phyloP scores from a whole-genome alignment of 2,113 vertebrate species.

The Formicarius rufipectus region DNA sequence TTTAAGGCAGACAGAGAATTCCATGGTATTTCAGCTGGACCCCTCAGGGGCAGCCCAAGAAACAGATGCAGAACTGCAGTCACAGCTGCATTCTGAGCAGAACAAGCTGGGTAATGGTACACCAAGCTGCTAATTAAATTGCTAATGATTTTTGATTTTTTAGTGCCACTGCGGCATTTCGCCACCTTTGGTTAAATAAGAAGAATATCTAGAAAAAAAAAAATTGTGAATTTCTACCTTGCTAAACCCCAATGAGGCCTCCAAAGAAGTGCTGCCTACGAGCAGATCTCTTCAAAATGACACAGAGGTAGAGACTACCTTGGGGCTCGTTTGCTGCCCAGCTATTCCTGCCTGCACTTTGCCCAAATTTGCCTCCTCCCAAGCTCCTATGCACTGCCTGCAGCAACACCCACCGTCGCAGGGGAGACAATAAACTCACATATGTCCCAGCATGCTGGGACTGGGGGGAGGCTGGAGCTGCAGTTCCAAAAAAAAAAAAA shows the following conservation, averaged over 20 bases:
- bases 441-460: constrained; percentile 59
- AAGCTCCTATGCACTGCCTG: constrained; percentile 27
- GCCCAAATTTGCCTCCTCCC: constrained; percentile 18
- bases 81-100: constrained; percentile 77
- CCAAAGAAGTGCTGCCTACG: neutral
- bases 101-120: constrained; percentile 76
- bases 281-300: constrained; percentile 5
- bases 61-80: constrained; percentile 77
- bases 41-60: constrained; percentile 64
- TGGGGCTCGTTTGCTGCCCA: constrained; percentile 26
- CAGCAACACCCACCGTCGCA: constrained; percentile 42
- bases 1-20: constrained; percentile 35
- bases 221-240: constrained; percentile 34
- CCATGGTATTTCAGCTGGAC: constrained; percentile 65
- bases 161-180: constrained; percentile 67
- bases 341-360: constrained; percentile 11
- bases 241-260: constrained; percentile 33
- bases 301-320: neutral
- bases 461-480: constrained; percentile 24
- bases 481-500: constrained; percentile 56
- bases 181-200: constrained; percentile 70
- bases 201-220: neutral
- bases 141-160: constrained; percentile 74
- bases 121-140: constrained; percentile 75
- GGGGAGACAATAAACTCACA: constrained; percentile 59